A percentile compares a stretch with the other conserved stretches of the same genome.
phyloP scores from a whole-genome alignment of 2,888 invertebrate genomes.

The Odontocerum albicorne region DNA sequence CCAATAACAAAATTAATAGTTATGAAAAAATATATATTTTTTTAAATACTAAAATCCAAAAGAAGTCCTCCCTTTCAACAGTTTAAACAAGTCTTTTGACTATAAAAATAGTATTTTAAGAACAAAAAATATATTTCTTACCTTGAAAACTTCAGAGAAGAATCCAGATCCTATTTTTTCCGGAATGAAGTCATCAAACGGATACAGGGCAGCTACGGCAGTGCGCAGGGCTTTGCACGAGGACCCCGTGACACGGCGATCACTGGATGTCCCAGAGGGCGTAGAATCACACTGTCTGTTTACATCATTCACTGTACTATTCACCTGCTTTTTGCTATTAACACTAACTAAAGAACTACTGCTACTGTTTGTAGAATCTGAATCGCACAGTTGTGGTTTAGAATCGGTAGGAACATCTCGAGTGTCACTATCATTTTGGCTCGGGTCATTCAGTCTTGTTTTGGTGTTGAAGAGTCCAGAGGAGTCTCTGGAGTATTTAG shows the following conservation, averaged over 20 bases:
- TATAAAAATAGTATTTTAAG: background rate
- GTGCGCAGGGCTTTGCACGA: conserved; percentile 90
- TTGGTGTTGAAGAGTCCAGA: background rate
- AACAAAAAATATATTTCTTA: conserved; percentile 56
- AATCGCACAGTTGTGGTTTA: conserved; percentile 6
- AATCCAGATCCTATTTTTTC: conserved; percentile 95
- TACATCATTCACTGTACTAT: background rate
- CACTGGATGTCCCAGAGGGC: conserved; percentile 42
- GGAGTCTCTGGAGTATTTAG: conserved; percentile 8
- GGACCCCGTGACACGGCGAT: conserved; percentile 66
- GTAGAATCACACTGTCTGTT: background rate
- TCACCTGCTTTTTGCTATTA: conserved; percentile 1
- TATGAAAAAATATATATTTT: too few relatives aligned
- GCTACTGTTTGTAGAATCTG: conserved; percentile 17
- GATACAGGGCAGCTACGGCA: conserved; percentile 88
- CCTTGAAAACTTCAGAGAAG: conserved; percentile 98
- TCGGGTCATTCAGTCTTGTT: conserved; percentile 21
- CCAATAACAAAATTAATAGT: too few relatives aligned
- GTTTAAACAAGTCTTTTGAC: too few relatives aligned
- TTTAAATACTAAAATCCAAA: too few relatives aligned
- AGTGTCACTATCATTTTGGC: conserved; percentile 14
- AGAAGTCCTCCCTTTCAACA: too few relatives aligned
- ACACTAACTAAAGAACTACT: conserved; percentile 15
- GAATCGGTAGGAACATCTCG: conserved; percentile 1
- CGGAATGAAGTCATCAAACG: conserved; percentile 90